Base-by-base conservation (phyloP, 2,888 invertebrate genomes). In the Panopea generosa region DNA sequence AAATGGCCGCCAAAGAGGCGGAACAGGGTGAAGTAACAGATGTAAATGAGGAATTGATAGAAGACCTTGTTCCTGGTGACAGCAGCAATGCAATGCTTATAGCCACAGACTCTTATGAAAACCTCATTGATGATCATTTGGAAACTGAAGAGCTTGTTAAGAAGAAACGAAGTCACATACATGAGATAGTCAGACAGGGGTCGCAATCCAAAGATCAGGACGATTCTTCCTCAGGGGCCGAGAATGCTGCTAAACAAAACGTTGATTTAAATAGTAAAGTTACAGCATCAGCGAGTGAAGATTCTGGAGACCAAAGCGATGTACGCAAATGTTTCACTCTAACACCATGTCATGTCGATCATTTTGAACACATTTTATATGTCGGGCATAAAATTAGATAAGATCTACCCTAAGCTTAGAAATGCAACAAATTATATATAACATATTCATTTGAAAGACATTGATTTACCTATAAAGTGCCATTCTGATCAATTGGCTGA, bases 11-110 rank as follows among this genome's bases (percentile, higher is more conserved):
- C 68, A 84, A 82, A 87, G 89, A 89, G 88, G 89, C 87, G 89
- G 88, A 86, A 82, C 87, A 85, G 33, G 70, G 52, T 27, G 70
- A 76, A 26, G 83, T 78, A 40, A 45, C 45, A 16, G 86, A 86
- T 27, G 85, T 84, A 59, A 84, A 85, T 43, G 84, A 74, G 43
- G 88, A 87, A 75, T 85, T 89, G 47, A 73, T 84, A 11, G 90
- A 90, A 81, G 86, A 86, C 55, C 80, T 85, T 33, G 86, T 86
- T 18, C 95, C 95, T 20, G 95, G 95, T 26, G 95, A 94, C 60
- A 94, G 94, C 52, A 89, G 93, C 24, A 96, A 96, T 90, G 95
- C 95, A 86, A 95, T 96, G 91, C 93, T 96, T 47, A 95, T 96
- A 61, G 95, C 96, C 14, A 80, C 88, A 47, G 91, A 92, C 70